Conservation (phyloP, 2,888 invertebrate genomes). For the Dasysyrphus tricinctus region DNA sequence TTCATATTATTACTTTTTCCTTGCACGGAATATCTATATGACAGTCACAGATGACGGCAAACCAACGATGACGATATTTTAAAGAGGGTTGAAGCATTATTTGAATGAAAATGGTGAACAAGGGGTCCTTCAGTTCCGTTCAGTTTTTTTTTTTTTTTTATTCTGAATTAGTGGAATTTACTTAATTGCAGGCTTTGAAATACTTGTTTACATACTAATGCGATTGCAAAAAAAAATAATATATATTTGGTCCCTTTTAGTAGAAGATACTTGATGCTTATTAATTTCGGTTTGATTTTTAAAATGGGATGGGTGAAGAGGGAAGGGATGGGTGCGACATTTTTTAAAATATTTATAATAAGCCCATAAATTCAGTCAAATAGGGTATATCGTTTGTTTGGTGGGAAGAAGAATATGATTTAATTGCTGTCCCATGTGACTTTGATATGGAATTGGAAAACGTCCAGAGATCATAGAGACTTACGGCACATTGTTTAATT, state of each 20-base stretch:
- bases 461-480: not conserved
- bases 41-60: constrained; percentile 72
- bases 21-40: constrained; percentile 50
- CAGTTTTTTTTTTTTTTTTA: constrained; percentile 22
- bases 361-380: constrained; percentile 46
- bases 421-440: constrained; percentile 15
- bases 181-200: constrained; percentile 71
- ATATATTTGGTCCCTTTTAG: constrained; percentile 41
- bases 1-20: constrained; percentile 48
- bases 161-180: constrained; percentile 72
- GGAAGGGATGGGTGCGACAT: not conserved
- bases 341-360: constrained; percentile 30
- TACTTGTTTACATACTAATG: constrained; percentile 74
- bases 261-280: not conserved
- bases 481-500: not conserved
- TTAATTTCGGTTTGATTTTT: constrained; percentile 48
- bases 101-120: constrained; percentile 7
- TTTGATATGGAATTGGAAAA: constrained; percentile 2
- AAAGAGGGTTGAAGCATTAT: constrained; percentile 49
- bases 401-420: constrained; percentile 1
- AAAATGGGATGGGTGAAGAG: constrained; percentile 30
- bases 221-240: constrained; percentile 69
- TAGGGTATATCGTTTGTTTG: constrained; percentile 44
- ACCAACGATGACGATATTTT: constrained; percentile 28
- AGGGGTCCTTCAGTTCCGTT: constrained; percentile 30